Base-by-base conservation (phyloP, 2,113 vertebrate species). In the Oceanodroma tethys region DNA sequence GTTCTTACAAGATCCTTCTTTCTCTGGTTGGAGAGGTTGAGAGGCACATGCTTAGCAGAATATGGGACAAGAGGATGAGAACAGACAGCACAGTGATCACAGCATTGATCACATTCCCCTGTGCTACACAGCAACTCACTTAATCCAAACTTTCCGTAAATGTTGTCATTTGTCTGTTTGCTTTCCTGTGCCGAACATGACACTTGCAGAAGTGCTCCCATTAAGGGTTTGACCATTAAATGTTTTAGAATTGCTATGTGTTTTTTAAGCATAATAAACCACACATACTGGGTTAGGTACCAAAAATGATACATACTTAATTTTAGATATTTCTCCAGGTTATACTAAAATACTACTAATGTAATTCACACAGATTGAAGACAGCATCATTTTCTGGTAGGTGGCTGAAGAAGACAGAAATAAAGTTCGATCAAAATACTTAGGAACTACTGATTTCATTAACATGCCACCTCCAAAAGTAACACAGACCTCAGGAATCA, bases 31-130 rank as follows among this genome's bases (percentile, higher is more conserved):
- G 65, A 88, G 82, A 86, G 88, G 55, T 16, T 84, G 72, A 80
- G 47, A 93, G 34, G 79, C 38, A 88, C 50, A 68, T 0, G 4
- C 52, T 96, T 59, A 74, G 75, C 43, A 60, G 93, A 88, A 94
- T 91, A 68, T 50, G 74, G 92, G 84, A 91, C 87, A 83, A 73
- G 79, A 83, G 75, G 90, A 95, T 78, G 82, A 86, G 88, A 95
- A 88, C 95, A 97, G 92, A 94, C 90, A 92, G 92, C 56, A 62
- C 3, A 2, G 92, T 40, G 88, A 94, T 93, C 88, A 96, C 56
- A 74, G 87, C 42, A 30, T 2, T 48, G 59, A 88, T n/a, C n/a
- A 43, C 43, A 73, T 15, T 83, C 68, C 63, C 92, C 84, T 11
- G 25, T 40, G 52, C 60, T 74, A 42, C 55, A 86, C 67, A 81